These are phyloP conservation scores for Nudaria mundana DNA, from an alignment of 2,888 invertebrate genomes.

Conservation along the genomic window DNA sequence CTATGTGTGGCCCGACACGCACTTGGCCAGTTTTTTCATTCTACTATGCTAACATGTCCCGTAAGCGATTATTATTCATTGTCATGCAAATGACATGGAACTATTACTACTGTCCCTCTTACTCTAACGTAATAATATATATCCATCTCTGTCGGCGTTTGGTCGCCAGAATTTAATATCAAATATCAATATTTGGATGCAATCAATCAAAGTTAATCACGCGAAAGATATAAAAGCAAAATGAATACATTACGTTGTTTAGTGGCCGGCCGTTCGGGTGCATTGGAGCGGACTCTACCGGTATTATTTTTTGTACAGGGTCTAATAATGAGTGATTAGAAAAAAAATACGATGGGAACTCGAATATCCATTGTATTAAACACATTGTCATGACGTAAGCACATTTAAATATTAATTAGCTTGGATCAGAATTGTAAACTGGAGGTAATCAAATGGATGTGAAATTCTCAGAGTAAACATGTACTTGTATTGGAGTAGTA, in stretches of 20 bases:
- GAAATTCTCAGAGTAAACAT: constrained; percentile 16
- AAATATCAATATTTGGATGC: constrained; percentile 78
- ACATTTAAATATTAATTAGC: constrained; percentile 66
- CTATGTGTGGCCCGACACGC: too few relatives aligned
- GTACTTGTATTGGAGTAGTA: constrained; percentile 3
- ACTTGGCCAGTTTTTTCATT: too few relatives aligned
- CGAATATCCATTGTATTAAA: constrained; percentile 57
- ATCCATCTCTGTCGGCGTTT: constrained; percentile 39
- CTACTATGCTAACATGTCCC: constrained; percentile 49
- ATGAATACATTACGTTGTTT: constrained; percentile 75
- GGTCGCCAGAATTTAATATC: constrained; percentile 59
- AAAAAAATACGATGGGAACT: constrained; percentile 60
- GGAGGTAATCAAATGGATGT: constrained; percentile 29
- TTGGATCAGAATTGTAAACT: constrained; percentile 43
- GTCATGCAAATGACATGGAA: constrained; percentile 46
- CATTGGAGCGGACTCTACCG: constrained; percentile 54
- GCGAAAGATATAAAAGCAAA: constrained; percentile 78
- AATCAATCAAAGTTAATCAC: constrained; percentile 80
- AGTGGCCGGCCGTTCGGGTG: constrained; percentile 57
- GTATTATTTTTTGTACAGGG: constrained; percentile 55
- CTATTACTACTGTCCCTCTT: constrained; percentile 29
- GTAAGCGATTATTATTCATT: constrained; percentile 46
- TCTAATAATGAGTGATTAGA: constrained; percentile 70
- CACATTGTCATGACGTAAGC: constrained; percentile 70
- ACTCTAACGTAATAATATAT: constrained; percentile 24